Base-by-base conservation (phyloP, 2,888 invertebrate species). In the Altica lythri region DNA sequence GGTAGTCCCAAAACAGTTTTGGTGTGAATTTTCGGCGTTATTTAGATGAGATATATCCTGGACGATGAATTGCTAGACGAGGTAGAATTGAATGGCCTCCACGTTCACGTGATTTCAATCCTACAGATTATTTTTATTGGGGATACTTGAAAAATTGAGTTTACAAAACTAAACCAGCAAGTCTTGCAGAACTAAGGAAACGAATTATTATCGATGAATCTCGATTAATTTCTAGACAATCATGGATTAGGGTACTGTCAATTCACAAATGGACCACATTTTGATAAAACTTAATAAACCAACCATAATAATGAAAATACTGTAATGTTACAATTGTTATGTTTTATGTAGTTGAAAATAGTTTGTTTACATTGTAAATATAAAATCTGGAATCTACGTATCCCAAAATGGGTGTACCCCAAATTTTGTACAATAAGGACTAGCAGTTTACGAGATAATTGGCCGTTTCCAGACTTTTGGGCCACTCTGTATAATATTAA, bases 101-200 rank as follows among this genome's bases (percentile, higher is more conserved):
- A 13, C 34, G 14, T 34, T 34, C 34, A 34, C 14, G 6, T 12
- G 13, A 32, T 22, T 22, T 22, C 8, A 22, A 22, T 22, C 22
- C 22, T 22, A 40, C 18, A 18, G 19, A 38, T 38, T 38, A 38
- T 38, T 38, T 18, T 18, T 38, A 38, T 22, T 18, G 22, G 10
- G 38, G 38, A 38, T 38, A 38, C 38, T 38, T 38, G 2, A 19
- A 19, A 38, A 38, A 4, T 38, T n/a, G 8, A 38, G 19, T 38
- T 38, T 19, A 38, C 2, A 38, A 19, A 38, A 38, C 38, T 38
- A 38, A 38, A 38, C 35, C 35, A 35, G 35, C 35, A 14, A 35
- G 17, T 17, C 16, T 35, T 35, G 35, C 14, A 35, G 35, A 38
- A 10, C 38, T 38, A 19, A 22, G 22, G 8, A 5, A 22, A 22